These are phyloP conservation scores for Lipotes vexillifer DNA, from an alignment of 2,113 vertebrate genomes.

Conservation along the genomic window DNA sequence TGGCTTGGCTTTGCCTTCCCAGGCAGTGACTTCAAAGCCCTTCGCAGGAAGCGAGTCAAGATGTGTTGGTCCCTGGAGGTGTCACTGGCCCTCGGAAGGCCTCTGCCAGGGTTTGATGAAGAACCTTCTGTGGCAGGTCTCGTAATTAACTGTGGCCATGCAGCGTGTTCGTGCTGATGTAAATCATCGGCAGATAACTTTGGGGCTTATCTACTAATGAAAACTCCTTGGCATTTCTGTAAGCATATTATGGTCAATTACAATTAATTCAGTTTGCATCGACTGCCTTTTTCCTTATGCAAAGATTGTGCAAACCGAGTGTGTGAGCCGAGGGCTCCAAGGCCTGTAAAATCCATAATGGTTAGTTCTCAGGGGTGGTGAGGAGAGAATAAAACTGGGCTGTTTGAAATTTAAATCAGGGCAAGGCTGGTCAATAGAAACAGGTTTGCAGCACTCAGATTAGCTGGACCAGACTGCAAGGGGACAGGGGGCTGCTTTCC, in stretches of 20 bases:
- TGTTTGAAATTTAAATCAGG: slow-evolving; percentile 87
- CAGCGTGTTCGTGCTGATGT: slow-evolving; percentile 56
- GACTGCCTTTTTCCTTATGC: slow-evolving; percentile 83
- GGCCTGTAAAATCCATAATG: slow-evolving; percentile 85
- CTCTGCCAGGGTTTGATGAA: slow-evolving; percentile 52
- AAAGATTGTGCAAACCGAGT: slow-evolving; percentile 79
- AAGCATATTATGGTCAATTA: slow-evolving; percentile 86
- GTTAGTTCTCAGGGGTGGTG: slow-evolving; percentile 78
- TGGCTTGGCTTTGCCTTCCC: not conserved
- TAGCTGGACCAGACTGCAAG: not conserved
- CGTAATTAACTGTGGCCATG: slow-evolving; percentile 71
- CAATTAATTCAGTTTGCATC: slow-evolving; percentile 85
- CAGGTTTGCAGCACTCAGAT: slow-evolving; percentile 66
- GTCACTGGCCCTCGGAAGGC: slow-evolving; percentile 5
- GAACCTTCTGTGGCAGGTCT: slow-evolving; percentile 36
- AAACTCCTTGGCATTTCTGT: slow-evolving; percentile 77
- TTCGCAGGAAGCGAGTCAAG: slow-evolving; percentile 24
- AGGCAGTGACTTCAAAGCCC: slow-evolving; percentile 39
- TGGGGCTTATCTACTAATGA: slow-evolving; percentile 73
- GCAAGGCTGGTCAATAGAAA: slow-evolving; percentile 79
- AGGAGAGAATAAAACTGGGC: slow-evolving; percentile 78
- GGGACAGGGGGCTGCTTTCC: not conserved
- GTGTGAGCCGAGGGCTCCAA: slow-evolving; percentile 70
- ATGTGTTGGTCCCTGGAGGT: slow-evolving; percentile 41
- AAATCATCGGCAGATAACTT: slow-evolving; percentile 77